A percentile compares a stretch with the other conserved stretches of the same genome.
Evolutionary conservation across 2,888 invertebrate genomes (phyloP).

Genomic region (Deilephila elpenor): DNA sequence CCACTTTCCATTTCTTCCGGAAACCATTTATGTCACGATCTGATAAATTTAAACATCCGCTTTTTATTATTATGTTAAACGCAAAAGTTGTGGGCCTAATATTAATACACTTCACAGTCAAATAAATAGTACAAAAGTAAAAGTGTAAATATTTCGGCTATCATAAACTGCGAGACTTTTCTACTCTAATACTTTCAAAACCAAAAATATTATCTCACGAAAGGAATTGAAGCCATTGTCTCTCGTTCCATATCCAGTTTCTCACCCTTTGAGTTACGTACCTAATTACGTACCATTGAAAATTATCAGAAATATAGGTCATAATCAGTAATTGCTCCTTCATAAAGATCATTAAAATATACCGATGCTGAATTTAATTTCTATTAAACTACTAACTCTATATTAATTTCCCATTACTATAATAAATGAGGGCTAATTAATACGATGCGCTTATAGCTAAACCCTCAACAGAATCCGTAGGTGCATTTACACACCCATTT

Average conservation of each 20-base stretch:
- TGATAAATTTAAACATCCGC: neutral
- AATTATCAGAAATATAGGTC: too few relatives aligned
- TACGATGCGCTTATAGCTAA: constrained; percentile 9
- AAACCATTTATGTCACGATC: neutral
- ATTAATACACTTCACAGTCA: neutral
- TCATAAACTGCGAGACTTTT: neutral
- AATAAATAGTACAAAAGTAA: too few relatives aligned
- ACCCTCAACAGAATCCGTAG: constrained; percentile 44
- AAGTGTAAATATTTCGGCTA: too few relatives aligned
- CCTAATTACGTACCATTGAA: too few relatives aligned
- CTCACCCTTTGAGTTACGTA: neutral
- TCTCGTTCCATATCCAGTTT: neutral
- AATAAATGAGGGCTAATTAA: neutral
- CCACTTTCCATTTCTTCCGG: neutral
- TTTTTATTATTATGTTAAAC: too few relatives aligned
- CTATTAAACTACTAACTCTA: too few relatives aligned
- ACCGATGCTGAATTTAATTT: too few relatives aligned
- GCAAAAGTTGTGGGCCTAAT: neutral
- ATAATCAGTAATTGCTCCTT: too few relatives aligned
- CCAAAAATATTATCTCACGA: neutral
- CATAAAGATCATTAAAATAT: too few relatives aligned
- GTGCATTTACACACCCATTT: constrained; percentile 67
- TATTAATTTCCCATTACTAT: too few relatives aligned
- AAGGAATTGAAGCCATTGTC: neutral
- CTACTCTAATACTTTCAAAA: neutral